phyloP scores from a whole-genome alignment of 2,888 invertebrate species.

The Galeopsomyia nigrocyanea region DNA sequence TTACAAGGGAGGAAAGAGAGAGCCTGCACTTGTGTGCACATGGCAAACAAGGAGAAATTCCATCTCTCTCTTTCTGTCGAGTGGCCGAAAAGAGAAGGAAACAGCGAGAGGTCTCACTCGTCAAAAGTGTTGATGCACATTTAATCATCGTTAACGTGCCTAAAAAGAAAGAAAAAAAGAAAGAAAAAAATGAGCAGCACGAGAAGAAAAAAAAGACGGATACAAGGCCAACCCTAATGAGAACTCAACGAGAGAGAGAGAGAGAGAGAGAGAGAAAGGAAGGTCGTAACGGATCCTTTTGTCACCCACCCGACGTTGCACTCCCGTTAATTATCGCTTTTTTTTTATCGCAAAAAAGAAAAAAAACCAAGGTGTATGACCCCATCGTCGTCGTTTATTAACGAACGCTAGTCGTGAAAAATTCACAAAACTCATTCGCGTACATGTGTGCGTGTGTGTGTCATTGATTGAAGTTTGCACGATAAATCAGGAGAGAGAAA shows the following conservation, averaged over 20 bases:
- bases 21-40: neutral
- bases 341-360: constrained; percentile 11
- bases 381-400: too few relatives aligned
- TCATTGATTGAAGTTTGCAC: neutral
- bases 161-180: too few relatives aligned
- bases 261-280: neutral
- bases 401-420: too few relatives aligned
- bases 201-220: constrained; percentile 44
- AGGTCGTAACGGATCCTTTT: neutral
- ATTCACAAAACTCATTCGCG: too few relatives aligned
- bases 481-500: neutral
- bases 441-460: too few relatives aligned
- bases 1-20: neutral
- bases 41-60: neutral
- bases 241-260: constrained; percentile 51
- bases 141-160: constrained; percentile 39
- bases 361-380: neutral
- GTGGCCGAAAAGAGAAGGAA: neutral
- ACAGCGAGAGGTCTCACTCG: neutral
- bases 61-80: neutral
- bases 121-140: constrained; percentile 26
- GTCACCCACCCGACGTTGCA: neutral
- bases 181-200: too few relatives aligned
- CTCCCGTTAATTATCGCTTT: constrained; percentile 21
- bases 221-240: constrained; percentile 63